A percentile compares a stretch with the other conserved stretches of the same genome.
These are phyloP conservation scores for Calyptommatus sinebrachiatus DNA, from an alignment of 2,113 vertebrate species.

Conservation along the genomic window DNA sequence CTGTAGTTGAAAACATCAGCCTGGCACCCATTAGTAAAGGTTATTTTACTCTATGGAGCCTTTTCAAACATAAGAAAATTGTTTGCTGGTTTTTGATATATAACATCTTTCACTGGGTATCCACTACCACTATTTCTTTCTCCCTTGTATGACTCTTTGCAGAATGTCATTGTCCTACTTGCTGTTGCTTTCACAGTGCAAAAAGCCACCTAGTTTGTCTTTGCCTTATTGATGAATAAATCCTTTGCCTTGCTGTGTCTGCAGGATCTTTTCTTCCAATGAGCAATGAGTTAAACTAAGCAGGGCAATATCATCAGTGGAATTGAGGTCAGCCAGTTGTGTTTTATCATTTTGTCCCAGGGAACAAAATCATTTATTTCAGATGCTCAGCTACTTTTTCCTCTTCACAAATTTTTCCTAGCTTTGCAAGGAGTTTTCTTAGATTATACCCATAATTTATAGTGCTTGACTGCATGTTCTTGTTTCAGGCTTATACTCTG, in stretches of 20 bases:
- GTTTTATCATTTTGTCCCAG: constrained; percentile 29
- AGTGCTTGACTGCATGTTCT: neutral
- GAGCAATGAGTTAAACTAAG: constrained; percentile 35
- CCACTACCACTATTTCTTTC: constrained; percentile 1
- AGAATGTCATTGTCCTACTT: constrained; percentile 13
- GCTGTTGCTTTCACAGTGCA: constrained; percentile 5
- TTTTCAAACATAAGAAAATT: constrained; percentile 10
- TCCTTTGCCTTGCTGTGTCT: constrained; percentile 27
- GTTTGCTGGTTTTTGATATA: constrained; percentile 1
- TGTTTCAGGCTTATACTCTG: neutral
- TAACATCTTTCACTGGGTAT: neutral
- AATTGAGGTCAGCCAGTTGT: constrained; percentile 31
- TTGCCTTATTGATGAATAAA: constrained; percentile 36
- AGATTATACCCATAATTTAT: constrained; percentile 24
- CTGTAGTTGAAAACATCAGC: no score
- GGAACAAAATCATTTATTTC: constrained; percentile 26
- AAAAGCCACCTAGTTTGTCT: constrained; percentile 11
- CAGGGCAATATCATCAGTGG: constrained; percentile 32
- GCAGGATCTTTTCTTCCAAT: constrained; percentile 33
- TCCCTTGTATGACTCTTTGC: neutral
- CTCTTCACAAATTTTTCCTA: constrained; percentile 5
- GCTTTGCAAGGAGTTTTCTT: constrained; percentile 2
- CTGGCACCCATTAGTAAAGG: no score
- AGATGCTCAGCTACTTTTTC: constrained; percentile 21
- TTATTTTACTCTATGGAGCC: neutral